Evolutionary conservation across 2,888 invertebrate genomes (phyloP), one percentile per base, ranked within the genome.

Genomic region (Pheosia gnoma): DNA sequence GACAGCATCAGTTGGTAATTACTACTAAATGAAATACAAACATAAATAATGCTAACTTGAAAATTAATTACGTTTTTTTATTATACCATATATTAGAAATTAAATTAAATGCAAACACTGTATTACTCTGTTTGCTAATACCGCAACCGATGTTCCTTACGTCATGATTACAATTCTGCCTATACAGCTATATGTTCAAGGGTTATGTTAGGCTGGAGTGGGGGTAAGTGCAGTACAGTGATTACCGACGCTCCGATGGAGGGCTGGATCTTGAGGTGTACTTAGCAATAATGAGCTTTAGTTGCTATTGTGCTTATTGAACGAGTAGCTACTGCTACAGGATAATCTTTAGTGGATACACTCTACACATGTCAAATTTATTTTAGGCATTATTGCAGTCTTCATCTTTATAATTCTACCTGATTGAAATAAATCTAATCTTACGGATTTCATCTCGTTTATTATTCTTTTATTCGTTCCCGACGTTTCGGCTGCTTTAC

Each of bases 251-350:
- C 13, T 57, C n/a, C 39, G 39, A 45, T 57, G 45, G 45, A 57
- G 41, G 41, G 53, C 37, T 37, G 45, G 10, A 4, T 57, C 45
- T 57, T 36, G 36, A 57, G 57, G 36, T 57, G 45, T 36, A 57
- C 57, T 57, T 57, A 56, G 25, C 11, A 56, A 56, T 56, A 56
- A 56, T 56, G 57, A 45, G 57, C 57, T 45, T 57, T 38, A 13
- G 54, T 39, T 56, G 36, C 57, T 57, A 45, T 45, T 57, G 57
- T 57, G 57, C 36, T 53, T 36, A 53, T 54, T 5, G 10, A 6
- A n/a, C n/a, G 9, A 54, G 54, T 54, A 38, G 51, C 25, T 51
- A 5, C 2, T 11, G 51, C 25, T 51, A 5, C 2, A 25, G n/a
- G 11, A 11, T n/a, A 47, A 5, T 11, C 4, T 11, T 8, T 47